Percentiles rank a stretch among this genome's conserved stretches.
Conservation (phyloP, 2,797 vertebrate species). For the Echiichthys vipera region DNA sequence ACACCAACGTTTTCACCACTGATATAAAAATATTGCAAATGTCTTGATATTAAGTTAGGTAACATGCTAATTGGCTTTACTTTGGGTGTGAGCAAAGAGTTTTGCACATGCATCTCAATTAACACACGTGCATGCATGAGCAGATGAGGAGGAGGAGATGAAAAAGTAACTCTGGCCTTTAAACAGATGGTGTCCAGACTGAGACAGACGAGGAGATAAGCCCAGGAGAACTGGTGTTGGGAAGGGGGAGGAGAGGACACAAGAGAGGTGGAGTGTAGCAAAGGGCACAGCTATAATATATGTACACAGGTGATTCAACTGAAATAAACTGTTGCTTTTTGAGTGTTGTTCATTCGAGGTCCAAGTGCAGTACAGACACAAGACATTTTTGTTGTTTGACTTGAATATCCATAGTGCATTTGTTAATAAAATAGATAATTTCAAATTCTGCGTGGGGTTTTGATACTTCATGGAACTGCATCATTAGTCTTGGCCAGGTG, state of each 20-base stretch:
- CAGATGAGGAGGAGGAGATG: constrained; percentile 49
- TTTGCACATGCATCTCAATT: neutral
- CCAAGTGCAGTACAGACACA: neutral
- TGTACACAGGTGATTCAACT: neutral
- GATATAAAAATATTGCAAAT: neutral
- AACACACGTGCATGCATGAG: constrained; percentile 7
- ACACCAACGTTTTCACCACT: neutral
- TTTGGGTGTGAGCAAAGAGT: neutral
- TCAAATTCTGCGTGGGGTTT: neutral
- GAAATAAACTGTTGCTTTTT: neutral
- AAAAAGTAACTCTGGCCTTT: constrained; percentile 49
- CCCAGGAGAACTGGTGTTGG: constrained; percentile 26
- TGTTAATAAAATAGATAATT: neutral
- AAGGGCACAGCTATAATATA: neutral
- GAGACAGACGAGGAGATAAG: constrained; percentile 47
- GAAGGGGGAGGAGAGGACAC: constrained; percentile 15
- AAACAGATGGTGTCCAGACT: constrained; percentile 73
- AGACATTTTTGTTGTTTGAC: neutral
- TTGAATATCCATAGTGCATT: neutral
- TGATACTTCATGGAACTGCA: neutral
- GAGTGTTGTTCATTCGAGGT: neutral
- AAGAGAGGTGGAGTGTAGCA: neutral
- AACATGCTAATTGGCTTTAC: neutral
- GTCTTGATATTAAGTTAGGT: no score
- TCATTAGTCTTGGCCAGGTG: constrained; percentile 1